phyloP scores from a whole-genome alignment of 2,113 vertebrate genomes.

The Rostratula benghalensis region DNA sequence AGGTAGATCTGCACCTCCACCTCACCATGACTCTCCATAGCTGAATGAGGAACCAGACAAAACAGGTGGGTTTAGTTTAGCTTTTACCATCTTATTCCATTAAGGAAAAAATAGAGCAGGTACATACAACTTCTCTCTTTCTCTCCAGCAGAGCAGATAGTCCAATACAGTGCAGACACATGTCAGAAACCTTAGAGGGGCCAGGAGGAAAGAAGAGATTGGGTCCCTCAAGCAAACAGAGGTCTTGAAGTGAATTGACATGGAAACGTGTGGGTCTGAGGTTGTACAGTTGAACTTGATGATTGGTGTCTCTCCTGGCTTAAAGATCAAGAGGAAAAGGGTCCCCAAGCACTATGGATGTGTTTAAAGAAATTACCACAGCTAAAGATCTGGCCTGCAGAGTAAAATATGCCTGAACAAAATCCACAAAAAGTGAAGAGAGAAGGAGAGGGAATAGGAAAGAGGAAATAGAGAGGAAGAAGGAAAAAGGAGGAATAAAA shows the following conservation, averaged over 20 bases:
- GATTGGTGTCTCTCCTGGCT: neutral
- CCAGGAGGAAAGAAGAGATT: neutral
- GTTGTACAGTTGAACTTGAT: neutral
- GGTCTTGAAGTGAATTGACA: neutral
- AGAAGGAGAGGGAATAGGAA: neutral
- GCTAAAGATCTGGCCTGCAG: neutral
- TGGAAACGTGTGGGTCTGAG: neutral
- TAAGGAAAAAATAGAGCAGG: neutral
- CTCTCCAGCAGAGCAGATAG: neutral
- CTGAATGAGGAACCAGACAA: slow-evolving; percentile 65
- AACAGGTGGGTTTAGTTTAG: neutral
- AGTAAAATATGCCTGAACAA: neutral
- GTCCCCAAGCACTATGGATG: neutral
- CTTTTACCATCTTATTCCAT: neutral
- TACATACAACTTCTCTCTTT: neutral
- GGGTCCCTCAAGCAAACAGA: neutral
- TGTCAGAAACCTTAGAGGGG: neutral
- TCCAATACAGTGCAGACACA: neutral
- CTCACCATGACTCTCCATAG: slow-evolving; percentile 88
- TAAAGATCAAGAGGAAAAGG: neutral
- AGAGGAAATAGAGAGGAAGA: neutral
- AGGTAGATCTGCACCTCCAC: slow-evolving; percentile 85
- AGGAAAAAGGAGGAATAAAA: neutral
- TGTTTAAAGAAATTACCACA: neutral
- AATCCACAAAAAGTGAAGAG: neutral